Conservation (phyloP, 2,888 invertebrate genomes). For the Conus canariensis region DNA sequence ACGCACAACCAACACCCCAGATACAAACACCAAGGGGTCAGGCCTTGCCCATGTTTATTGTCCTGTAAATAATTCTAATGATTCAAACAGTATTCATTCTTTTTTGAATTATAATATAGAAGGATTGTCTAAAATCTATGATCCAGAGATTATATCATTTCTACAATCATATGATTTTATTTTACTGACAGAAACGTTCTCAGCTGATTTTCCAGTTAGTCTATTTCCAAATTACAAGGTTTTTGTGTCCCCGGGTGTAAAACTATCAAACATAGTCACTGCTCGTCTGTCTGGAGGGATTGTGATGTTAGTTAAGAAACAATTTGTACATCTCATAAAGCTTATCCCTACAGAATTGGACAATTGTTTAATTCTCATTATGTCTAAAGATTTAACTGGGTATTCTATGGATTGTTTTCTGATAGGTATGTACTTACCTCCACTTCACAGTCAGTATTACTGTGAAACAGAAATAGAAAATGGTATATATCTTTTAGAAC, state of each 20-base stretch:
- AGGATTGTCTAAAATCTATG: neutral
- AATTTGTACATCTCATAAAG: neutral
- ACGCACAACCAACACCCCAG: neutral
- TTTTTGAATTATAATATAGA: neutral
- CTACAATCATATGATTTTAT: neutral
- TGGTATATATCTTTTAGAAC: neutral
- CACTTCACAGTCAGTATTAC: too few relatives aligned
- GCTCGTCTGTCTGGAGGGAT: neutral
- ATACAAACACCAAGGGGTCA: neutral
- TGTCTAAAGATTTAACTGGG: neutral
- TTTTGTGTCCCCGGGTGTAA: neutral
- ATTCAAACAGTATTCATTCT: neutral
- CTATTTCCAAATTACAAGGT: neutral
- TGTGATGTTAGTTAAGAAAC: neutral
- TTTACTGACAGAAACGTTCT: neutral
- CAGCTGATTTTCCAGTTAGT: neutral
- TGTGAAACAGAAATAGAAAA: constrained; percentile 9
- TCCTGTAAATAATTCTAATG: neutral
- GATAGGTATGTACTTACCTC: neutral
- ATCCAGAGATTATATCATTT: neutral
- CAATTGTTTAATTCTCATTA: too few relatives aligned
- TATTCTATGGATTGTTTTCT: neutral
- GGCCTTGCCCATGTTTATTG: neutral
- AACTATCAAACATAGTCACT: neutral
- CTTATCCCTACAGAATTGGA: too few relatives aligned